Base-by-base conservation (phyloP, 2,888 invertebrate genomes). In the Dendrolimus pini region DNA sequence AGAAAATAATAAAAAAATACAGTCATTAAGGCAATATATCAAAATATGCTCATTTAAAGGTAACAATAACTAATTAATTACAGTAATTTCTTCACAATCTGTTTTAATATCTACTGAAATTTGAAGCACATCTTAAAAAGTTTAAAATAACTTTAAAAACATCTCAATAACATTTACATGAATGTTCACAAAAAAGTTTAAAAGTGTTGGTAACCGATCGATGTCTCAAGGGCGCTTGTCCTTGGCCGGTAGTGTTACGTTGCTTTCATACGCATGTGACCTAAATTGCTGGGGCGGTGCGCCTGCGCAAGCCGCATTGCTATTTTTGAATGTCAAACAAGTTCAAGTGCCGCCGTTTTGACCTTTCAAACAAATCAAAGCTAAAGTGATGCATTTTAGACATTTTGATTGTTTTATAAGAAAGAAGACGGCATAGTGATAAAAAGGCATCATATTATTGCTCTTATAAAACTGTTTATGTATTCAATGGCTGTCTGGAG, bases 251-350 rank as follows among this genome's bases (percentile, higher is more conserved):
- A 78, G 82, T 82, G 79, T 82, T 74, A 72, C 69, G 77, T 84
- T 82, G 78, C 84, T 66, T 54, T 47, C 70, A 77, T 83, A 75
- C 80, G 78, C 83, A 78, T 84, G 79, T 89, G 89, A 89, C 89
- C 89, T 74, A 86, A 82, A 84, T 89, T 78, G 72, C 67, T 73
- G 63, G 70, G 65, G 72, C 72, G 68, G 64, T 59, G 74, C 72
- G 68, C 72, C 61, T 58, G 64, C 62, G 63, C 64, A 60, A 57
- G 67, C 64, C 66, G 65, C 61, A 59, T 62, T 65, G 68, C 67
- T 70, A 79, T 80, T 86, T 84, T 86, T 86, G 47, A 47, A 47
- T 10, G 30, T 30, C 30, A 6, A 9, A 47, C 47, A 47, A 47
- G 9, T 47, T 47, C 47, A 47, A 47, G 12, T 47, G 47, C 9